A percentile compares a stretch with the other conserved stretches of the same genome.
Evolutionary conservation across 2,888 invertebrate species (phyloP).

Genomic region (Pachymerium ferrugineum): DNA sequence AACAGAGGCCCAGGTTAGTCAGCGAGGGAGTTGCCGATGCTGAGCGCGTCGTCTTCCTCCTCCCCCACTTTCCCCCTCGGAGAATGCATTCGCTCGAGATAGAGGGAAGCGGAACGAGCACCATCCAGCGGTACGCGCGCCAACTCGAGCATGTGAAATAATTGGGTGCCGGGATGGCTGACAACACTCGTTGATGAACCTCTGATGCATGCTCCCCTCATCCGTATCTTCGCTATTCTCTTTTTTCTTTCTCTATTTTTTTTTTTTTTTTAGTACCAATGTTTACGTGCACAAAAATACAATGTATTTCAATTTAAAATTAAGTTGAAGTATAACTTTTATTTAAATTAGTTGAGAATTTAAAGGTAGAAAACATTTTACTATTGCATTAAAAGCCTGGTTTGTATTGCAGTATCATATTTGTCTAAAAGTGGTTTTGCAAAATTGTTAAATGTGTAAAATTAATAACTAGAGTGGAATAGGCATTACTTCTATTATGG

Average conservation of each 20-base stretch:
- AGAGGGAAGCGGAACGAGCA: background rate
- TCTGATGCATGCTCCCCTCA: background rate
- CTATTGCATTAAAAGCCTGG: too few relatives aligned
- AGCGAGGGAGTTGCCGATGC: slow-evolving; percentile 30
- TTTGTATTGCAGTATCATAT: too few relatives aligned
- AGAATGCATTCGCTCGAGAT: background rate
- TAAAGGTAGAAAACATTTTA: too few relatives aligned
- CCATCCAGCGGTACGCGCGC: background rate
- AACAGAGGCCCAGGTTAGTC: slow-evolving; percentile 30
- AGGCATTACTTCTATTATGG: too few relatives aligned
- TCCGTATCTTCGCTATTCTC: background rate
- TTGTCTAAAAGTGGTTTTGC: too few relatives aligned
- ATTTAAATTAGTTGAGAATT: too few relatives aligned
- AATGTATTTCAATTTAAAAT: too few relatives aligned
- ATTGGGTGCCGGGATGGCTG: background rate
- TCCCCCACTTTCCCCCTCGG: slow-evolving; percentile 19
- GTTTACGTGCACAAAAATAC: background rate
- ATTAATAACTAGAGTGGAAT: too few relatives aligned
- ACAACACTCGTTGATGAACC: background rate
- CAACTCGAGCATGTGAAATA: background rate
- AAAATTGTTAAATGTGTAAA: too few relatives aligned
- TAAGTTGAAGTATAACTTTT: too few relatives aligned
- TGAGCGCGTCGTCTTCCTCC: slow-evolving; percentile 25
- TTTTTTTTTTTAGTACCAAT: background rate
- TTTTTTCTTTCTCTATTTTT: background rate